Evolutionary conservation across 1,140 invertebrate genomes (phyloP).

Genomic region (Tetraneura akinire): DNA sequence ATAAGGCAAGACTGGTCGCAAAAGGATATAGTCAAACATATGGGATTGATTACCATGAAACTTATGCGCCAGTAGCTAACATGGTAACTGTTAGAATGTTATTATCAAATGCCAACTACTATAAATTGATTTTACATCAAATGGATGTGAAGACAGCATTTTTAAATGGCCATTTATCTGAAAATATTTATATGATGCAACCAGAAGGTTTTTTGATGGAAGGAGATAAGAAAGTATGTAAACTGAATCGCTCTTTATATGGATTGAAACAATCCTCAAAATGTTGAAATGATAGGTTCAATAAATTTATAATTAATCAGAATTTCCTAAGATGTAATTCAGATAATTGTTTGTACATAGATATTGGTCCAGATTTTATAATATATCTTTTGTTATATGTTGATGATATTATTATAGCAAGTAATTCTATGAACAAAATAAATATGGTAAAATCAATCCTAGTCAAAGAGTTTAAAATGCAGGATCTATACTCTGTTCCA

Average conservation of each 20-base stretch:
- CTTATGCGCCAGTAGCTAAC: constrained; percentile 54
- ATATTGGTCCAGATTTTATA: no score
- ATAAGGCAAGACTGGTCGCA: no score
- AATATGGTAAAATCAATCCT: constrained; percentile 2
- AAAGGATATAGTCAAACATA: constrained; percentile 53
- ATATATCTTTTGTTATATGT: not conserved
- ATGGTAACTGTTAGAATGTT: constrained; percentile 36
- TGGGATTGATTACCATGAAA: constrained; percentile 50
- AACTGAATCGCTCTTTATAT: constrained; percentile 45
- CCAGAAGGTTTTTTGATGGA: constrained; percentile 49
- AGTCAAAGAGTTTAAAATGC: constrained; percentile 8
- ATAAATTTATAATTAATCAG: no score
- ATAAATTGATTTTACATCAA: constrained; percentile 29
- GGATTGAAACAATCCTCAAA: constrained; percentile 41
- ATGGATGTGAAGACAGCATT: constrained; percentile 46
- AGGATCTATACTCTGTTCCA: no score
- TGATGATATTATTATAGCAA: constrained; percentile 34
- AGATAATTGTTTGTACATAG: no score
- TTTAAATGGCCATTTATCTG: constrained; percentile 25
- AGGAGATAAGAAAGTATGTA: constrained; percentile 17
- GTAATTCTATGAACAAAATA: not conserved
- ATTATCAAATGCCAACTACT: not conserved
- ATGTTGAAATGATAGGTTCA: no score
- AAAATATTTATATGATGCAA: constrained; percentile 34
- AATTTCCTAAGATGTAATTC: no score